These are phyloP conservation scores for Carollia perspicillata DNA, from an alignment of 2,113 vertebrate genomes.

Conservation along the genomic window DNA sequence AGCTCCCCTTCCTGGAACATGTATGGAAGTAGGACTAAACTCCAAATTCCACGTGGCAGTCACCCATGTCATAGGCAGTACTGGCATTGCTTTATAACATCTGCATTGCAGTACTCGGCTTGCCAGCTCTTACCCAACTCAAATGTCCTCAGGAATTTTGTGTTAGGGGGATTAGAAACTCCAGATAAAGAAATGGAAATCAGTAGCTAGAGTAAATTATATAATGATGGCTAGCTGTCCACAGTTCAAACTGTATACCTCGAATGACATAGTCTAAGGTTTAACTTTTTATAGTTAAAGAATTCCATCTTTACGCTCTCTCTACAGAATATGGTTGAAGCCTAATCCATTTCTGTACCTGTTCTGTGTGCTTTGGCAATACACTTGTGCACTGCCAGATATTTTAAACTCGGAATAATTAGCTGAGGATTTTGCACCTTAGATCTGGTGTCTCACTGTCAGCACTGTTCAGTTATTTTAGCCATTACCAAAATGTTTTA, in stretches of 20 bases:
- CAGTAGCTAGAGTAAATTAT: background rate
- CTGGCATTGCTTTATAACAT: background rate
- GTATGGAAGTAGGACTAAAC: background rate
- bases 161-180: background rate
- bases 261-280: background rate
- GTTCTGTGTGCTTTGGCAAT: background rate
- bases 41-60: background rate
- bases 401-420: background rate
- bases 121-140: background rate
- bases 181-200: background rate
- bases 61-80: background rate
- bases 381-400: background rate
- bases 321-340: background rate
- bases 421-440: background rate
- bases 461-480: slow-evolving; percentile 51
- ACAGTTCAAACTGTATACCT: background rate
- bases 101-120: background rate
- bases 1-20: background rate
- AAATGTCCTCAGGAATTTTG: background rate
- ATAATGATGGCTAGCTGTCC: background rate
- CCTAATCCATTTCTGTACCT: background rate
- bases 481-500: slow-evolving; percentile 38
- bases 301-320: background rate
- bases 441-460: background rate
- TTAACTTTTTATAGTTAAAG: background rate